Conservation (phyloP, 1,140 invertebrate genomes). For the Tetragnatha versicolor region DNA sequence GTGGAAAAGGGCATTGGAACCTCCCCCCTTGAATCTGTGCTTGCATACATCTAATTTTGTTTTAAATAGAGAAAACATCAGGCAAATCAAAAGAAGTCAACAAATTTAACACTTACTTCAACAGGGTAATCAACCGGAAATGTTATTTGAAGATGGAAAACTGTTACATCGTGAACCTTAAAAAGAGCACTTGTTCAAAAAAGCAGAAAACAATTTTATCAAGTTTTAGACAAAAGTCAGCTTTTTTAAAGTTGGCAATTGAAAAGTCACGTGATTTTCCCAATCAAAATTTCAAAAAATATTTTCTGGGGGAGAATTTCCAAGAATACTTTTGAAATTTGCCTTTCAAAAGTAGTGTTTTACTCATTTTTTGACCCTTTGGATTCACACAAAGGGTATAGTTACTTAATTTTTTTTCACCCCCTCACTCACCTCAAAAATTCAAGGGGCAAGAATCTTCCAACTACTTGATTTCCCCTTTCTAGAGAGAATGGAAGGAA, state of each 20-base stretch:
- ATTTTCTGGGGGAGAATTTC: no score
- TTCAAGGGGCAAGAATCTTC: no score
- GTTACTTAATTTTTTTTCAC: no score
- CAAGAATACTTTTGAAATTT: no score
- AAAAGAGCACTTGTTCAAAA: not conserved
- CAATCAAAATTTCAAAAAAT: not conserved
- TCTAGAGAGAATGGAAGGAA: no score
- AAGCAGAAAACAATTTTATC: not conserved
- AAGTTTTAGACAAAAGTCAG: not conserved
- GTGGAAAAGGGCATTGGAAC: not conserved
- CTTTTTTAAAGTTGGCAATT: not conserved
- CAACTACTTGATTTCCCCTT: no score
- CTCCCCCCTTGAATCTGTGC: not conserved
- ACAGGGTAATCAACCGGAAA: conserved; percentile 31
- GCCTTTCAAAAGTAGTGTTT: no score
- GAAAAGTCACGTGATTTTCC: not conserved
- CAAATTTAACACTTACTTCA: not conserved
- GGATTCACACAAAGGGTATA: no score
- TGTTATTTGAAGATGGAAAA: conserved; percentile 3
- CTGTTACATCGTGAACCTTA: not conserved
- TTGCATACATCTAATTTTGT: not conserved
- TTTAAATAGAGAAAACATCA: not conserved
- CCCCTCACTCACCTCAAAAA: no score
- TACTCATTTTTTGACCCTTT: no score
- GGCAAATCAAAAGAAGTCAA: not conserved